These are phyloP conservation scores for Eubucco bourcierii DNA, from an alignment of 2,113 vertebrate species.

Conservation along the genomic window DNA sequence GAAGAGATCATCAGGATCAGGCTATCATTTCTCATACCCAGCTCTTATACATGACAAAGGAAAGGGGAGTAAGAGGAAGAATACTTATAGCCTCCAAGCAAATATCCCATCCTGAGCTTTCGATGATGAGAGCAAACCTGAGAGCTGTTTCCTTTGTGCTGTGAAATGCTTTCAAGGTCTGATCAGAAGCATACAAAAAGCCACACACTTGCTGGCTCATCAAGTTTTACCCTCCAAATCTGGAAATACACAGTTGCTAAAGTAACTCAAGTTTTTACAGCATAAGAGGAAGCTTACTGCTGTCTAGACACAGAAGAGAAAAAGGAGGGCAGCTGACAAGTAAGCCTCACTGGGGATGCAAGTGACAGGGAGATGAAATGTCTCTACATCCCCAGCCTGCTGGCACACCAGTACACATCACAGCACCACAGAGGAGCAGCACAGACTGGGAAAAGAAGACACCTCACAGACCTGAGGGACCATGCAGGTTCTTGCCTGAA, in stretches of 20 bases:
- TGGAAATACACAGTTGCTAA: not conserved
- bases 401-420: rapidly evolving
- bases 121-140: not conserved
- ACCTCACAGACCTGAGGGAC: not conserved
- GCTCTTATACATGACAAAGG: not conserved
- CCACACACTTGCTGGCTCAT: conserved; percentile 24
- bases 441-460: not conserved
- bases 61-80: not conserved
- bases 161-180: not conserved
- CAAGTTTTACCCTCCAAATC: conserved; percentile 6
- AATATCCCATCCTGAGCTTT: not conserved
- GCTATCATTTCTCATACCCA: not conserved
- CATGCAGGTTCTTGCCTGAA: not conserved
- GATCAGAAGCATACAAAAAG: conserved; percentile 11
- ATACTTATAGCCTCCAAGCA: conserved; percentile 6
- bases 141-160: not conserved
- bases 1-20: not conserved
- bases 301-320: not conserved
- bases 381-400: not conserved
- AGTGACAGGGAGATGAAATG: not conserved
- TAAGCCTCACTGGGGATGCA: not conserved
- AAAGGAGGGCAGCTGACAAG: not conserved
- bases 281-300: not conserved
- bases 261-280: not conserved
- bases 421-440: not conserved